Conservation (phyloP, 2,113 vertebrate genomes). For the Machaerirhynchus nigripectus region DNA sequence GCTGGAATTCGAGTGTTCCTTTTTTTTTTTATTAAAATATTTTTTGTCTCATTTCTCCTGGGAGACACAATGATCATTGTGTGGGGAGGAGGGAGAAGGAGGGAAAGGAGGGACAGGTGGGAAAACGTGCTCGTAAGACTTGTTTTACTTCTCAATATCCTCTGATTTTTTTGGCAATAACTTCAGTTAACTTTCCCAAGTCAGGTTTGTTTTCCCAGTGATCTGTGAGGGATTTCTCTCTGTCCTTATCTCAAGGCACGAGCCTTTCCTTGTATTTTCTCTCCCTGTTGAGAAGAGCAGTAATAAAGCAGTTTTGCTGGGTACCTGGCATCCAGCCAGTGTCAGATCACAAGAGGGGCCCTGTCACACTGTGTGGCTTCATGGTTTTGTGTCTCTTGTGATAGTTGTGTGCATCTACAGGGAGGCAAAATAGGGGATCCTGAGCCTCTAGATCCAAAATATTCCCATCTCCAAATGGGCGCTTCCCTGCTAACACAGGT, state of each 20-base stretch:
- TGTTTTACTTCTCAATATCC: neutral
- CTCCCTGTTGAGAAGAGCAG: neutral
- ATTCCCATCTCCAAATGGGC: neutral
- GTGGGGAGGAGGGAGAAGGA: neutral
- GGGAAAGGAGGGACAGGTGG: neutral
- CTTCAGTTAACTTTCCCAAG: neutral
- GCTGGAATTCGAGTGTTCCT: rapidly evolving
- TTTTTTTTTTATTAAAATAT: neutral
- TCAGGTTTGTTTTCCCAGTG: neutral
- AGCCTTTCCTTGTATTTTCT: neutral
- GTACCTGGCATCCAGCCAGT: neutral
- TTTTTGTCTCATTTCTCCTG: neutral
- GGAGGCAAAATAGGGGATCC: neutral
- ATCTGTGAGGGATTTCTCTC: neutral
- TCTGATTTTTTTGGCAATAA: neutral
- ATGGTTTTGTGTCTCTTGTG: neutral
- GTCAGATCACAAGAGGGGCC: neutral
- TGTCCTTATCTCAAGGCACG: neutral
- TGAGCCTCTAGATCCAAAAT: neutral
- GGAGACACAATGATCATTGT: neutral
- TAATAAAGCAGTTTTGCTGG: neutral
- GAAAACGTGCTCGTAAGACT: neutral
- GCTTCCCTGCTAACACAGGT: neutral
- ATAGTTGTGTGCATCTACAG: neutral
- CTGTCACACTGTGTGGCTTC: no score